A percentile compares a stretch with the other conserved stretches of the same genome.
Evolutionary conservation across 2,888 invertebrate species (phyloP).

Genomic region (Cabera pusaria): DNA sequence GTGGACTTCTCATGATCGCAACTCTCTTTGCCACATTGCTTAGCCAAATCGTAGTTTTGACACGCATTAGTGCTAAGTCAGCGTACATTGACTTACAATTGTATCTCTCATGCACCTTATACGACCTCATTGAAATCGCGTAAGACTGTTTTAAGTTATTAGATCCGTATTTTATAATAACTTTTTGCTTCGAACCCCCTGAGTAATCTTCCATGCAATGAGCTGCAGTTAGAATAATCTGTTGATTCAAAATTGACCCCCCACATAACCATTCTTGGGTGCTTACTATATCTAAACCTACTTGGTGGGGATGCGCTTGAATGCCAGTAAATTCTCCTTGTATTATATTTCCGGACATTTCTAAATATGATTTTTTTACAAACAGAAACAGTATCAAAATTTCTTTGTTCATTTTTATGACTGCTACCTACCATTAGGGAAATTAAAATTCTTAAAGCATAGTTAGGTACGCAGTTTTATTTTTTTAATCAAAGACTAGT

Average conservation of each 20-base stretch:
- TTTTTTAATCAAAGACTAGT: no score
- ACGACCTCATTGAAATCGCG: no score
- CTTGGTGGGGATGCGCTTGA: conserved; percentile 6
- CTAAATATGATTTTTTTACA: not conserved
- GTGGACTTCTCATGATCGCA: conserved; percentile 17
- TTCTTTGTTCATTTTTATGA: not conserved
- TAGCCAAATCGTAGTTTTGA: not conserved
- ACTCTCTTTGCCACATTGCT: conserved; percentile 3
- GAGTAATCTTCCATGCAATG: conserved; percentile 29
- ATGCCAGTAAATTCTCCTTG: conserved; percentile 2
- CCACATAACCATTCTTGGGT: conserved; percentile 29
- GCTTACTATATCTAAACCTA: conserved; percentile 6
- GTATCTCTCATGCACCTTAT: conserved; percentile 4
- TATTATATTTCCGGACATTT: conserved; percentile 4
- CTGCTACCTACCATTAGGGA: no score
- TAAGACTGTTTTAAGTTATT: not conserved
- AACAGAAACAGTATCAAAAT: not conserved
- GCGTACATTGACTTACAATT: not conserved
- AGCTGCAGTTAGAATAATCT: conserved; percentile 33
- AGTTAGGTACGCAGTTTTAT: no score
- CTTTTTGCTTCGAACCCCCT: not conserved
- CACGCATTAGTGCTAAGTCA: conserved; percentile 7
- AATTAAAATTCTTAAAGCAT: no score
- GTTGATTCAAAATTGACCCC: conserved; percentile 35
- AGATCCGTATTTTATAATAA: conserved; percentile 7